Conservation (phyloP, 2,797 vertebrate genomes). For the Miopithecus talapoin region DNA sequence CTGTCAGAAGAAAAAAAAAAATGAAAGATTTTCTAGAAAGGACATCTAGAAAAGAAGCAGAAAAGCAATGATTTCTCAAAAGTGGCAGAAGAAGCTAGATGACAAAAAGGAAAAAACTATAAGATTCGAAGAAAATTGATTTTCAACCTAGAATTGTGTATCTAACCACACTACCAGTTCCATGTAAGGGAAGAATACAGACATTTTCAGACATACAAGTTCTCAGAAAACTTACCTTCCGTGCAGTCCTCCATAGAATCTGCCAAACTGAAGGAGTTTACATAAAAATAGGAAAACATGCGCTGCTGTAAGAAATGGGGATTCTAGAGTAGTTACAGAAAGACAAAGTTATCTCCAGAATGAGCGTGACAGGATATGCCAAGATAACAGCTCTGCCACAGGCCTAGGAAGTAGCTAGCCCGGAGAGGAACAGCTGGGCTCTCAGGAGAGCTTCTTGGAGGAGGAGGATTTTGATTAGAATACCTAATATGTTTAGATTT, state of each 20-base stretch:
- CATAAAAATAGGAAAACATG: not conserved
- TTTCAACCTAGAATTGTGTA: not conserved
- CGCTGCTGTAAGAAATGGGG: not conserved
- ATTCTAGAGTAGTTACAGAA: not conserved
- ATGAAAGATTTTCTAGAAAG: not conserved
- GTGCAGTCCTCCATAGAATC: not conserved
- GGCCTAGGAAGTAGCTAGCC: not conserved
- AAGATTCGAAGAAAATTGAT: not conserved
- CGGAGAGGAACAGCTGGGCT: too few species aligned
- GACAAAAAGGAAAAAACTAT: not conserved
- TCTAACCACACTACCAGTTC: not conserved
- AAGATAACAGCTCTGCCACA: not conserved
- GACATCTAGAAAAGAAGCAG: not conserved
- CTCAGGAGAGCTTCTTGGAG: not conserved
- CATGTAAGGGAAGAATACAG: not conserved
- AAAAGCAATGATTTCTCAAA: not conserved
- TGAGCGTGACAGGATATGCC: not conserved
- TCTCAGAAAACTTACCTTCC: not conserved
- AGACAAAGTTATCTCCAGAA: not conserved
- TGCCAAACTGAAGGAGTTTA: not conserved
- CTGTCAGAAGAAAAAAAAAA: not conserved
- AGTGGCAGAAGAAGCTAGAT: not conserved
- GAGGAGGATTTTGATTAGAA: not conserved
- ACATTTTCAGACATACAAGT: not conserved
- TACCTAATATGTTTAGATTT: not conserved